Conservation (phyloP, 2,113 vertebrate genomes). For the Tragulus kanchil region DNA sequence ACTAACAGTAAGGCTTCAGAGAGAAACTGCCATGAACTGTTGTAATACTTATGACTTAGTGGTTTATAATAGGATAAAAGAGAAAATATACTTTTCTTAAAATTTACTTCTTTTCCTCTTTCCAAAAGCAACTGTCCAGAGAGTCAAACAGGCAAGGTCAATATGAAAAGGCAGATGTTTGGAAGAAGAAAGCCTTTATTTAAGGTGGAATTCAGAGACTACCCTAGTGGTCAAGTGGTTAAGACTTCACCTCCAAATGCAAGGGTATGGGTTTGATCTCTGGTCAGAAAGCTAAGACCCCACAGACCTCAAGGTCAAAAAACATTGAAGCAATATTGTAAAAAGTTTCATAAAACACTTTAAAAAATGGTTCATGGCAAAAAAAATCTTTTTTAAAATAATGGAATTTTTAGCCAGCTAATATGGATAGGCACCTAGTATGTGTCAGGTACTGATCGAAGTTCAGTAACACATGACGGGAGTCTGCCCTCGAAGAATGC, state of each 20-base stretch:
- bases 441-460: not conserved
- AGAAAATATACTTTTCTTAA: constrained; percentile 30
- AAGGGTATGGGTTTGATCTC: not conserved
- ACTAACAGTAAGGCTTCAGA: constrained; percentile 10
- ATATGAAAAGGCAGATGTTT: not conserved
- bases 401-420: not conserved
- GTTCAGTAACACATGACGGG: not conserved
- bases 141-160: not conserved
- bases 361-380: not conserved
- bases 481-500: not conserved
- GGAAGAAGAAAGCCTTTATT: not conserved
- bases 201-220: not conserved
- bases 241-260: not conserved
- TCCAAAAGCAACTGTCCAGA: not conserved
- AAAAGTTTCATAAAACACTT: not conserved
- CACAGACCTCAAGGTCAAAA: not conserved
- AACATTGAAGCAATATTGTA: not conserved
- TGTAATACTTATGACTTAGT: not conserved
- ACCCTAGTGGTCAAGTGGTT: not conserved
- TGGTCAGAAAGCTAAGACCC: not conserved
- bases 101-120: not conserved
- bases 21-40: not conserved
- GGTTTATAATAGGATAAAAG: not conserved
- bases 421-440: not conserved
- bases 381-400: not conserved